Conservation (phyloP, 1,140 invertebrate genomes). For the Oncopeltus fasciatus region DNA sequence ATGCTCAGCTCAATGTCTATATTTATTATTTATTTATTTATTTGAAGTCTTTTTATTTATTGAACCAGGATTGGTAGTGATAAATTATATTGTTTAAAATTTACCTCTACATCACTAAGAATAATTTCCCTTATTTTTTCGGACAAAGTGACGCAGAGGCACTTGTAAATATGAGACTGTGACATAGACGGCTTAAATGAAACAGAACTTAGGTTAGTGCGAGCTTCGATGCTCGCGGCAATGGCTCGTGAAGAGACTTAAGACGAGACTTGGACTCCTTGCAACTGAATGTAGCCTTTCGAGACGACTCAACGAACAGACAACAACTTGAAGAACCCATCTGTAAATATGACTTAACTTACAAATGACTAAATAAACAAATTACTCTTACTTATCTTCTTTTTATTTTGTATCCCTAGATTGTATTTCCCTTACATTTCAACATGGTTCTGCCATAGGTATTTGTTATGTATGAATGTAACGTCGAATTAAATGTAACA, state of each 20-base stretch:
- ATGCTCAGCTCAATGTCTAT: not conserved
- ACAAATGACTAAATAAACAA: not conserved
- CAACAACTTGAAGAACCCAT: not conserved
- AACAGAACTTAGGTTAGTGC: not conserved
- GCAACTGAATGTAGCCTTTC: not conserved
- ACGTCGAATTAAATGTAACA: too few species aligned
- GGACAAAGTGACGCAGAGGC: not conserved
- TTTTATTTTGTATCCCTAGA: too few species aligned
- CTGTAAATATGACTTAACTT: not conserved
- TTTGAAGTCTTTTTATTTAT: not conserved
- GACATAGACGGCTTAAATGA: not conserved
- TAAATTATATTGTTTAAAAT: not conserved
- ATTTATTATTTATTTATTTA: conserved; percentile 1
- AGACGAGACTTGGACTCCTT: not conserved
- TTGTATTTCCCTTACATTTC: too few species aligned
- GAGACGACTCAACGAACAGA: not conserved
- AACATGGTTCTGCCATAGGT: too few species aligned
- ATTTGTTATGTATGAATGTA: too few species aligned
- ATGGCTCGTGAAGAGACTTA: conserved; percentile 5
- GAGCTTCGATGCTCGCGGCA: not conserved
- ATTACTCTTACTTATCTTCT: not conserved
- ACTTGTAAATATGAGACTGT: not conserved
- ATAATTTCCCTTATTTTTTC: not conserved
- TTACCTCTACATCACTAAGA: not conserved
- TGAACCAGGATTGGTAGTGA: not conserved